phyloP scores from a whole-genome alignment of 2,888 invertebrate species.

The Melinaea menophilus region DNA sequence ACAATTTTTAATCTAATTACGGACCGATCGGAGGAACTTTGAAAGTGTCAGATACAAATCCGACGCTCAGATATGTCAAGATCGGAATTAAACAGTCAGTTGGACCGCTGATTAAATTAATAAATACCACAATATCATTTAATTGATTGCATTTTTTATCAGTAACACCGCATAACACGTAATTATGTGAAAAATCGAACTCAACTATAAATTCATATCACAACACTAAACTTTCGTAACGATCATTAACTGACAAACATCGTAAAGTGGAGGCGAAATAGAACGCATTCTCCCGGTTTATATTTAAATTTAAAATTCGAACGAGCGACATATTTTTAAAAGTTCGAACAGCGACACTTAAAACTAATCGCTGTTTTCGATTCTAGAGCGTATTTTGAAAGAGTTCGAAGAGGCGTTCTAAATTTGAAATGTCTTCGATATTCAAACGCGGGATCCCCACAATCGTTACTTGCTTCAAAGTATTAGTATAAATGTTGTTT shows the following conservation, averaged over 20 bases:
- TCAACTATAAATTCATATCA: slow-evolving; percentile 55
- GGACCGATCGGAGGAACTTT: slow-evolving; percentile 26
- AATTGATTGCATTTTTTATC: slow-evolving; percentile 11
- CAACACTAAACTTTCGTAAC: slow-evolving; percentile 60
- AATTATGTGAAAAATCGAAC: slow-evolving; percentile 12
- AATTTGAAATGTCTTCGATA: slow-evolving; percentile 73
- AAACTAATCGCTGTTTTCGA: slow-evolving; percentile 78
- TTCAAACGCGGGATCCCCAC: slow-evolving; percentile 65
- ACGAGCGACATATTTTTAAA: slow-evolving; percentile 76
- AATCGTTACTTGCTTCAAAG: slow-evolving; percentile 39
- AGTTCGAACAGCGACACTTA: slow-evolving; percentile 73
- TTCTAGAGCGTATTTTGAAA: slow-evolving; percentile 70
- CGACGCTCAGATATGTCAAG: slow-evolving; percentile 47
- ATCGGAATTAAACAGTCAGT: slow-evolving; percentile 41
- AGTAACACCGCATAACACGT: too few relatives aligned
- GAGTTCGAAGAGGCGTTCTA: slow-evolving; percentile 71
- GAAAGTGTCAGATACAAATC: slow-evolving; percentile 49
- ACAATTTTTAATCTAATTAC: slow-evolving; percentile 13
- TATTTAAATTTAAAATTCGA: slow-evolving; percentile 70
- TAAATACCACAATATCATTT: slow-evolving; percentile 9
- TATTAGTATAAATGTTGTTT: too few relatives aligned
- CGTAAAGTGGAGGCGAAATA: slow-evolving; percentile 72
- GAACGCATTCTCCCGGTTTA: slow-evolving; percentile 70
- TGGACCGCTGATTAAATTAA: slow-evolving; percentile 28
- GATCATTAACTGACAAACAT: slow-evolving; percentile 69